A percentile compares a stretch with the other conserved stretches of the same genome.
Conservation (phyloP, 2,797 vertebrate species). For the Paguma larvata region DNA sequence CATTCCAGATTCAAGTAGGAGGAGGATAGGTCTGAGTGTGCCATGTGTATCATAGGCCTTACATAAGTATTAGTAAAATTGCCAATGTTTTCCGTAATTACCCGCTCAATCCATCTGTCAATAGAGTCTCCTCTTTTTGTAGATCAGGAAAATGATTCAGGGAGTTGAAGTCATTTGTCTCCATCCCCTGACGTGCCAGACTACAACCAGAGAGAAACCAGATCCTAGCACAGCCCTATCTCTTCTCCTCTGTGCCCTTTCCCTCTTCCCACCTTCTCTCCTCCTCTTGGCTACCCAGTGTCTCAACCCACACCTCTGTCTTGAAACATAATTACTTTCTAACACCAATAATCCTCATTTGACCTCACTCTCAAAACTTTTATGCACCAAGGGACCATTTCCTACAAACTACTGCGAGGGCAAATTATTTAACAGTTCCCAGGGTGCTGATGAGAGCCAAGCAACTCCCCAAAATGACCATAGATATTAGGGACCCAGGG, state of each 20-base stretch:
- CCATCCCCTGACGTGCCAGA: background rate
- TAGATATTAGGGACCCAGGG: background rate
- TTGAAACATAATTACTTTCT: slow-evolving; percentile 60
- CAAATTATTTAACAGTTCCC: background rate
- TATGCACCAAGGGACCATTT: background rate
- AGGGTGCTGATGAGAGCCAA: background rate
- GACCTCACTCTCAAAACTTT: slow-evolving; percentile 53
- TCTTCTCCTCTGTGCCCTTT: background rate
- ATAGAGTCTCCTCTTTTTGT: background rate
- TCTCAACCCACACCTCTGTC: background rate
- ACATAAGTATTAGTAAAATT: background rate
- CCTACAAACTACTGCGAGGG: background rate
- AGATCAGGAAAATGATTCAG: background rate
- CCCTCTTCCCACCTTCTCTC: too few species aligned
- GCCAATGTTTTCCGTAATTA: background rate
- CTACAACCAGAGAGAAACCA: background rate
- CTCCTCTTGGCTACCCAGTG: background rate
- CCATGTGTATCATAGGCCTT: background rate
- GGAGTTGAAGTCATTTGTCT: background rate
- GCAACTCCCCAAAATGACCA: background rate
- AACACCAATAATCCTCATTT: slow-evolving; percentile 57
- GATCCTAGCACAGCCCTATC: background rate
- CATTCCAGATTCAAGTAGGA: background rate
- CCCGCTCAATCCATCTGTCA: background rate
- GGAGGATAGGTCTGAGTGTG: background rate